Conservation (phyloP, 2,797 vertebrate genomes). For the Lagodon rhomboides region DNA sequence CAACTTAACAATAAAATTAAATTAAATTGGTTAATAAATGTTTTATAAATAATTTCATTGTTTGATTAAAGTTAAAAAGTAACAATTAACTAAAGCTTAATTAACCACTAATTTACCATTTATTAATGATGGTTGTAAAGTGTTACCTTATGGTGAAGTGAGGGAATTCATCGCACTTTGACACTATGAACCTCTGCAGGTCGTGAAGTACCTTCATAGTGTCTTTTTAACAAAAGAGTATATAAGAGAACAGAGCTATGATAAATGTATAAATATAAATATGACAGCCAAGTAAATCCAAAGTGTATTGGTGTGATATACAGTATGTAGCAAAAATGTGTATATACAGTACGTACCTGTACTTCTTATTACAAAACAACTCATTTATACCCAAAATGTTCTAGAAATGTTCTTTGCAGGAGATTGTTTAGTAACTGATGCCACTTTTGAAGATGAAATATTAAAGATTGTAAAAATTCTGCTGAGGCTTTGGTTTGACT, state of each 20-base stretch:
- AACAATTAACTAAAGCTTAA: no score
- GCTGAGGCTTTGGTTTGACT: constrained; percentile 28
- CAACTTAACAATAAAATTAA: no score
- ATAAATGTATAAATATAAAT: constrained; percentile 42
- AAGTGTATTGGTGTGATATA: constrained; percentile 38
- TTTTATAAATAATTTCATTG: no score
- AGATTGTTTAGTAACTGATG: constrained; percentile 63
- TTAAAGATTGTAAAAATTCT: constrained; percentile 66
- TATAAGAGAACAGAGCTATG: constrained; percentile 11
- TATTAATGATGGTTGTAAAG: no score
- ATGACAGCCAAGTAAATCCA: constrained; percentile 25
- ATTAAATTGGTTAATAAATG: no score
- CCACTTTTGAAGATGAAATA: constrained; percentile 67
- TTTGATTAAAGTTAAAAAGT: no score
- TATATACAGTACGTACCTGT: constrained; percentile 57
- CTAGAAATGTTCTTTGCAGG: constrained; percentile 58
- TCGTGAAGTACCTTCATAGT: not conserved
- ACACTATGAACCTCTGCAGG: constrained; percentile 10
- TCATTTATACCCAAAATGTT: constrained; percentile 62
- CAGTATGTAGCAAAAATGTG: constrained; percentile 58
- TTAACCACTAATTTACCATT: no score
- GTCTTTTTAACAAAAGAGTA: constrained; percentile 1
- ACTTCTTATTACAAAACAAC: constrained; percentile 47
- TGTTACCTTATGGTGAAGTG: not conserved
- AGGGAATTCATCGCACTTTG: constrained; percentile 7